Conservation (phyloP, 2,113 vertebrate species). For the Ophthalmolycus amberensis region DNA sequence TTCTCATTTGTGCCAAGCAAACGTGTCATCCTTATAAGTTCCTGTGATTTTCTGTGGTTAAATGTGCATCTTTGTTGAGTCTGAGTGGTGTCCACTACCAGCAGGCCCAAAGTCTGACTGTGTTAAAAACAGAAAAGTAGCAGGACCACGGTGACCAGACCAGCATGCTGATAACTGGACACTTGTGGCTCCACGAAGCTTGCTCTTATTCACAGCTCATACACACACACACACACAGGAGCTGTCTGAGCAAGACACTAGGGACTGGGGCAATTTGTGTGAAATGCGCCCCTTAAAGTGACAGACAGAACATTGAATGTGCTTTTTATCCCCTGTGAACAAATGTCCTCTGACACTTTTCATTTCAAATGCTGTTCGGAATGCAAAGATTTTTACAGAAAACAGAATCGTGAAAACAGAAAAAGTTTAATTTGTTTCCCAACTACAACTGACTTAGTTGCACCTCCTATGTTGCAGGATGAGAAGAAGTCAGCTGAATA, state of each 20-base stretch:
- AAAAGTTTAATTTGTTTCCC: neutral
- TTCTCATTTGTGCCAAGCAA: conserved; percentile 6
- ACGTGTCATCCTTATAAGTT: neutral
- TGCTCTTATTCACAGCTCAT: conserved; percentile 62
- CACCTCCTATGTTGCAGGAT: neutral
- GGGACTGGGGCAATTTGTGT: conserved; percentile 54
- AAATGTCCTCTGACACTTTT: conserved; percentile 22
- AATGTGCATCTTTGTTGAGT: conserved; percentile 31
- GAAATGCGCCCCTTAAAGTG: conserved; percentile 67
- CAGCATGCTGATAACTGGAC: conserved; percentile 72
- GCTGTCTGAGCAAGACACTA: conserved; percentile 65
- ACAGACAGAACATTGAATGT: conserved; percentile 51
- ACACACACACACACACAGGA: conserved; percentile 55
- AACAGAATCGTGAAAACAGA: neutral
- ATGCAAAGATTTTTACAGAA: conserved; percentile 1
- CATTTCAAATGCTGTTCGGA: conserved; percentile 10
- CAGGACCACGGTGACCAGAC: conserved; percentile 48
- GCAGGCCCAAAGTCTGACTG: conserved; percentile 36
- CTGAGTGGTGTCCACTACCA: conserved; percentile 33
- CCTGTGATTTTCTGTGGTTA: neutral
- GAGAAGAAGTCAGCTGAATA: neutral
- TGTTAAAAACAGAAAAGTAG: conserved; percentile 40
- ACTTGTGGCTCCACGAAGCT: conserved; percentile 62
- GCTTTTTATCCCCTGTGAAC: conserved; percentile 35
- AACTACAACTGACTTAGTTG: neutral